phyloP scores from a whole-genome alignment of 1,140 invertebrate genomes.

The Drosophila pruinosa region DNA sequence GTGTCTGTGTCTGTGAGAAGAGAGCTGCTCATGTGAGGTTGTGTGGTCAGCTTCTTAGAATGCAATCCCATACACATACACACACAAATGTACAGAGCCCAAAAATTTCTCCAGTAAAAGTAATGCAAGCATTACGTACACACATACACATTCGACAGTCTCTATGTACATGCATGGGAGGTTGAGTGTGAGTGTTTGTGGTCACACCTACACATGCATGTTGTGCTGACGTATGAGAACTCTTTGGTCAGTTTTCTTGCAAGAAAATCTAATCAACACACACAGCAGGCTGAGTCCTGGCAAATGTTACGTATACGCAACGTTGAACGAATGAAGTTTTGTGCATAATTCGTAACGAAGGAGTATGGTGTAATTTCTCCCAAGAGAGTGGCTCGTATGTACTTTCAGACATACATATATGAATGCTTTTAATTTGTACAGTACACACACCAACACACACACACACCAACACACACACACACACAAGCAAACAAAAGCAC shows the following conservation, averaged over 20 bases:
- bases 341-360: conserved; percentile 66
- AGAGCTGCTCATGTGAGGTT: conserved; percentile 44
- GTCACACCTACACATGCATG: conserved; percentile 28
- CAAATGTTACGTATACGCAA: conserved; percentile 71
- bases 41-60: conserved; percentile 74
- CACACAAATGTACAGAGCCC: conserved; percentile 27
- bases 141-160: conserved; percentile 25
- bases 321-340: conserved; percentile 59
- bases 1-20: not conserved
- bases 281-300: conserved; percentile 18
- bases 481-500: conserved; percentile 32
- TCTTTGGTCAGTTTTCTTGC: conserved; percentile 80
- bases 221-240: conserved; percentile 65
- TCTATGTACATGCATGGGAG: conserved; percentile 4
- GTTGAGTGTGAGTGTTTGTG: conserved; percentile 30
- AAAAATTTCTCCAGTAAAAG: conserved; percentile 71
- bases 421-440: conserved; percentile 77
- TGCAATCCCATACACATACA: conserved; percentile 48
- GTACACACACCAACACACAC: conserved; percentile 38
- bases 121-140: conserved; percentile 30
- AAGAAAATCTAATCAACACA: conserved; percentile 80
- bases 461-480: conserved; percentile 20
- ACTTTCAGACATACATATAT: conserved; percentile 37
- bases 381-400: conserved; percentile 32
- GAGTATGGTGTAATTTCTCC: conserved; percentile 64